Evolutionary conservation across 2,888 invertebrate genomes (phyloP).

Genomic region (Steinernema carpocapsae): DNA sequence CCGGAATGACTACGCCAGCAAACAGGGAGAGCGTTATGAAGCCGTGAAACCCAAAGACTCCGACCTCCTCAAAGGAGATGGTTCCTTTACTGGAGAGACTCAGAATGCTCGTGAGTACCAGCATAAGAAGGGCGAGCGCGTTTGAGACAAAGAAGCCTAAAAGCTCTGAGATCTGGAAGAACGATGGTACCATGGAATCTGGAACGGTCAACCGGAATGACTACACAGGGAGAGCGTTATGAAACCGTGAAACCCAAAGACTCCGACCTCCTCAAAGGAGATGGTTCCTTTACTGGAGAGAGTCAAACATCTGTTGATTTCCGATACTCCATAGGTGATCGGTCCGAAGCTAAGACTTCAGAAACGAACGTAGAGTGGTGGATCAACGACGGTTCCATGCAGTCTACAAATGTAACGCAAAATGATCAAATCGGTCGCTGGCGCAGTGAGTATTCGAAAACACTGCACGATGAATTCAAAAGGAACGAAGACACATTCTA

Average conservation of each 20-base stretch:
- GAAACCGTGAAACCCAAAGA: slow-evolving; percentile 38
- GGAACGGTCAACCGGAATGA: slow-evolving; percentile 43
- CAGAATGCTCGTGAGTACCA: slow-evolving; percentile 45
- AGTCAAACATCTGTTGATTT: slow-evolving; percentile 8
- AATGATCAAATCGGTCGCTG: background rate
- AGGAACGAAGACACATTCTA: background rate
- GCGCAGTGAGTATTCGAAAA: background rate
- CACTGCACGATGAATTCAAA: background rate
- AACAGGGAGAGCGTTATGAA: slow-evolving; percentile 49
- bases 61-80: slow-evolving; percentile 50
- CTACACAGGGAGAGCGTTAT: slow-evolving; percentile 43
- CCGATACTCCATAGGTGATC: no score
- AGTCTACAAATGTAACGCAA: background rate
- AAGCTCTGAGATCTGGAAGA: slow-evolving; percentile 41
- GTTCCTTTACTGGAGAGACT: slow-evolving; percentile 47
- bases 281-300: slow-evolving; percentile 40
- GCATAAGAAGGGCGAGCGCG: slow-evolving; percentile 46
- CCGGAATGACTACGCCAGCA: slow-evolving; percentile 39
- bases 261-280: slow-evolving; percentile 39
- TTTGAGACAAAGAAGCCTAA: background rate
- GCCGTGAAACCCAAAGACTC: slow-evolving; percentile 49
- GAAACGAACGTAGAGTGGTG: background rate
- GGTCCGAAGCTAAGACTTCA: no score
- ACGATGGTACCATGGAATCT: slow-evolving; percentile 41
- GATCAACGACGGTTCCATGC: background rate